Evolutionary conservation across 2,797 vertebrate genomes (phyloP).

Genomic region (Peromyscus nudipes): DNA sequence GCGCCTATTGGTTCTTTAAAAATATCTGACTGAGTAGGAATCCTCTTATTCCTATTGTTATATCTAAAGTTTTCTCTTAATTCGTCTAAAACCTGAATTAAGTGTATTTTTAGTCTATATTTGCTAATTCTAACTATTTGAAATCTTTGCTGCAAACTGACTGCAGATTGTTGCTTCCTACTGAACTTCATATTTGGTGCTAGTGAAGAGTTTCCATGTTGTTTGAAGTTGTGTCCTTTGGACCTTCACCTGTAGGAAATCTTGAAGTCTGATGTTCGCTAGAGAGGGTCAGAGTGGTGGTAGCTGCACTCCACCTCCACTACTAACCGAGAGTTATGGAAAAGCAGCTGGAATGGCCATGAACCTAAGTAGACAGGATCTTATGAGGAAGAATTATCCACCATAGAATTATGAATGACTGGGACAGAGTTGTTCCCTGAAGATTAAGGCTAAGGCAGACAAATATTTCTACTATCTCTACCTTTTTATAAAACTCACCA

Average conservation of each 20-base stretch:
- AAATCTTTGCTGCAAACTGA: slow-evolving; percentile 38
- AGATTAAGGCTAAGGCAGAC: not conserved
- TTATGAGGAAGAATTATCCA: slow-evolving; percentile 24
- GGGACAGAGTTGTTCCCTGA: not conserved
- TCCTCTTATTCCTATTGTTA: not conserved
- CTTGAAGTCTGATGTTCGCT: slow-evolving; percentile 5
- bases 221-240: not conserved
- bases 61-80: slow-evolving; percentile 17
- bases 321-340: not conserved
- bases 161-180: slow-evolving; percentile 15
- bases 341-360: not conserved
- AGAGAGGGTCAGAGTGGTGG: not conserved
- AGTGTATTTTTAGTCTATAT: slow-evolving; percentile 26
- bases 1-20: not conserved
- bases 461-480: slow-evolving; percentile 23
- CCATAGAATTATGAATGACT: slow-evolving; percentile 3
- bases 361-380: not conserved
- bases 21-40: not conserved
- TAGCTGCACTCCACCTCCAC: not conserved
- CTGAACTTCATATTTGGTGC: not conserved
- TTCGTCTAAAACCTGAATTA: slow-evolving; percentile 40
- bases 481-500: slow-evolving; percentile 48
- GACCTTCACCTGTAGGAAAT: not conserved
- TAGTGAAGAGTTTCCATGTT: not conserved
- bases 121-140: not conserved